Percentiles rank a stretch among this genome's conserved stretches.
These are phyloP conservation scores for Odontophorus gujanensis DNA, from an alignment of 2,113 vertebrate species.

Conservation along the genomic window DNA sequence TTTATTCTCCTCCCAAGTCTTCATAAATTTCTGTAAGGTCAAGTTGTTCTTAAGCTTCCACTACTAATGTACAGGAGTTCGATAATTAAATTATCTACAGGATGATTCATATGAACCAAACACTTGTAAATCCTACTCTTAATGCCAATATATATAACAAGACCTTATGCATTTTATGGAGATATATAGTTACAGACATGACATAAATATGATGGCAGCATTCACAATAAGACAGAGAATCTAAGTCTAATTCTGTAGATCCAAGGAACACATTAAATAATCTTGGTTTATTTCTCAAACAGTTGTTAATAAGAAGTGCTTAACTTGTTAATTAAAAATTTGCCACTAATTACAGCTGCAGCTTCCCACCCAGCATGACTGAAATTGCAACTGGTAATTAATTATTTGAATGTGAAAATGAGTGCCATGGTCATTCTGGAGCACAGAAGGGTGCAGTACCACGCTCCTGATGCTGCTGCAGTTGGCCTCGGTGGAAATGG, in stretches of 20 bases:
- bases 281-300: slow-evolving; percentile 18
- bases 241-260: not conserved
- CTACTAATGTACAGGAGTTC: not conserved
- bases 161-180: not conserved
- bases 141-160: not conserved
- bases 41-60: not conserved
- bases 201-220: not conserved
- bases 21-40: not conserved
- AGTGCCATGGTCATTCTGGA: not conserved
- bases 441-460: not conserved
- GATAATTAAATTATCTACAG: not conserved
- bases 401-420: not conserved
- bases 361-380: slow-evolving; percentile 21
- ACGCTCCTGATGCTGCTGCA: not conserved
- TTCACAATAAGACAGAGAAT: not conserved
- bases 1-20: not conserved
- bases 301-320: slow-evolving; percentile 43
- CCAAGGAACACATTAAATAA: slow-evolving; percentile 31
- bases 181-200: not conserved
- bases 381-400: not conserved
- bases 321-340: slow-evolving; percentile 55
- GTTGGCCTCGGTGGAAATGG: not conserved
- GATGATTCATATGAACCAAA: not conserved
- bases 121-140: not conserved
- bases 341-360: slow-evolving; percentile 27